Conservation (phyloP, 2,113 vertebrate species). For the Hemichromis elongatus region DNA sequence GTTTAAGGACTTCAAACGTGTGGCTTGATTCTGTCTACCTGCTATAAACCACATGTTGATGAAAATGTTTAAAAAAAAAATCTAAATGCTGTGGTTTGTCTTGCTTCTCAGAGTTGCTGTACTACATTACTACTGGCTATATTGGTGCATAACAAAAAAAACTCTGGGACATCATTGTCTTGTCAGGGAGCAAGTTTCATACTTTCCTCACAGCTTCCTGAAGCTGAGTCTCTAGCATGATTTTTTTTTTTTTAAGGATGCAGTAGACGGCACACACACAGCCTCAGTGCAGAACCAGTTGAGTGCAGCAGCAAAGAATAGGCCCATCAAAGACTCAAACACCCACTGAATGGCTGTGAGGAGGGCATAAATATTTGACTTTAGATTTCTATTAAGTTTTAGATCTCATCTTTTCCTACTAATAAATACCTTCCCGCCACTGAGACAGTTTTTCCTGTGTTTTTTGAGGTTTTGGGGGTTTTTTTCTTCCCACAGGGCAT, state of each 20-base stretch:
- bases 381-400: neutral
- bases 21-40: neutral
- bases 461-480: no score
- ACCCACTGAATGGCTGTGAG: neutral
- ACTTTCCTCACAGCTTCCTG: conserved; percentile 82
- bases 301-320: conserved; percentile 63
- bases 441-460: neutral
- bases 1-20: neutral
- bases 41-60: neutral
- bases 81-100: neutral
- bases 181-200: conserved; percentile 81
- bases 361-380: neutral
- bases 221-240: conserved; percentile 69
- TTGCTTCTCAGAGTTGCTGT: neutral
- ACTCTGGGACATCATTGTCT: conserved; percentile 38
- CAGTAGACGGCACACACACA: conserved; percentile 40
- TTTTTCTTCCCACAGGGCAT: neutral
- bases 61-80: neutral
- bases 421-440: neutral
- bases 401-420: neutral
- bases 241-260: neutral
- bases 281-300: conserved; percentile 43
- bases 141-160: neutral
- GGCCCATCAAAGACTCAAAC: neutral
- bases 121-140: neutral